Conservation (phyloP, 2,113 vertebrate genomes). For the Acrocephalus arundinaceus region DNA sequence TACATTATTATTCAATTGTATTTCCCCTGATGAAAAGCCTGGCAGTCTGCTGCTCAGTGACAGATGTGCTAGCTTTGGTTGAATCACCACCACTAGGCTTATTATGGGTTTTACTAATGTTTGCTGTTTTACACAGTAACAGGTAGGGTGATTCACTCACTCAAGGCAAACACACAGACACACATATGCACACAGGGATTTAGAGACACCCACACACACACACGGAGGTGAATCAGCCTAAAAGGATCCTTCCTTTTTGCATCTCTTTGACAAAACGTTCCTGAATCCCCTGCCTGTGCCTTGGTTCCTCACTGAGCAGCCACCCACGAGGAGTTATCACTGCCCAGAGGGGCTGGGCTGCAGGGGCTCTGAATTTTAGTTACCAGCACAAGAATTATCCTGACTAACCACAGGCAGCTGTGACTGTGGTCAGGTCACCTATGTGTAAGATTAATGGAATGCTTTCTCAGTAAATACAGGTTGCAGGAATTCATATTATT, state of each 20-base stretch:
- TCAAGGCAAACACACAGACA: constrained; percentile 39
- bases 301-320: background rate
- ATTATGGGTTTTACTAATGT: constrained; percentile 79
- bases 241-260: background rate
- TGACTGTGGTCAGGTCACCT: background rate
- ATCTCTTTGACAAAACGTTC: background rate
- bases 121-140: constrained; percentile 72
- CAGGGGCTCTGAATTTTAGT: background rate
- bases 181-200: background rate
- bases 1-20: constrained; percentile 72
- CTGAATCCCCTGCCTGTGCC: background rate
- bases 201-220: background rate
- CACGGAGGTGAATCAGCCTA: background rate
- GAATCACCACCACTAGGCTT: constrained; percentile 72
- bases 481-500: background rate
- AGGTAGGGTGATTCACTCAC: constrained; percentile 71
- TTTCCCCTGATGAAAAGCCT: constrained; percentile 71
- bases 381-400: background rate
- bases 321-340: background rate
- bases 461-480: background rate
- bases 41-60: constrained; percentile 72
- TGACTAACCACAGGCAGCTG: background rate
- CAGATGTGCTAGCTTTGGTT: constrained; percentile 78
- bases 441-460: background rate
- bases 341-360: background rate